Evolutionary conservation across 2,888 invertebrate genomes (phyloP).

Genomic region (Sinelater perroti): DNA sequence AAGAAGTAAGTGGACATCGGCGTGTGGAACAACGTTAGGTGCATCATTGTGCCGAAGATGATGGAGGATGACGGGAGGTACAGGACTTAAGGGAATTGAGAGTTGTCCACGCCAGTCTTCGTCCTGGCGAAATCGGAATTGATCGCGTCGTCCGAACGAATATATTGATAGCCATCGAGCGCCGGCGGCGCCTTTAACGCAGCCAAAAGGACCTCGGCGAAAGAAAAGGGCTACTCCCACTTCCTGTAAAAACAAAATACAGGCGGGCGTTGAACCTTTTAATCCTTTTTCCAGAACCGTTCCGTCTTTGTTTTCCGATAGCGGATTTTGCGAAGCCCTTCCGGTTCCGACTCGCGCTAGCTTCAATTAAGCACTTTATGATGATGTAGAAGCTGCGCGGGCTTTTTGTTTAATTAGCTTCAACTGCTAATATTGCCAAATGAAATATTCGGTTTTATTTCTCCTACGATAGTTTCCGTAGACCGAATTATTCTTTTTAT

Average conservation of each 20-base stretch:
- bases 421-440: too few species aligned
- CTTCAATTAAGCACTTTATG: too few species aligned
- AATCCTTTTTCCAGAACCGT: too few species aligned
- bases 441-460: too few species aligned
- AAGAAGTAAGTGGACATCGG: conserved; percentile 23
- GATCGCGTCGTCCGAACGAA: conserved; percentile 32
- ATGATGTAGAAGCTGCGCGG: too few species aligned
- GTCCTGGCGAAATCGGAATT: conserved; percentile 33
- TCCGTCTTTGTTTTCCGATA: too few species aligned
- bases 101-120: conserved; percentile 40
- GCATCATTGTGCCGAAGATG: conserved; percentile 30
- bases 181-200: conserved; percentile 2
- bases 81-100: conserved; percentile 40
- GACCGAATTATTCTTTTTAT: too few species aligned
- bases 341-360: too few species aligned
- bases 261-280: conserved; percentile 15
- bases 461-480: too few species aligned
- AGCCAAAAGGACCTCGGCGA: conserved; percentile 7
- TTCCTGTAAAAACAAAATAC: conserved; percentile 14
- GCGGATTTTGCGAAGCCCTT: too few species aligned
- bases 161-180: conserved; percentile 31
- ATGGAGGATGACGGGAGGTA: conserved; percentile 38
- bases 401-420: too few species aligned
- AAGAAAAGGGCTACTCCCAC: conserved; percentile 12
- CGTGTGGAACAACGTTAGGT: conserved; percentile 12